Evolutionary conservation across 2,113 vertebrate genomes (phyloP).

Genomic region (Eurystomus gularis): DNA sequence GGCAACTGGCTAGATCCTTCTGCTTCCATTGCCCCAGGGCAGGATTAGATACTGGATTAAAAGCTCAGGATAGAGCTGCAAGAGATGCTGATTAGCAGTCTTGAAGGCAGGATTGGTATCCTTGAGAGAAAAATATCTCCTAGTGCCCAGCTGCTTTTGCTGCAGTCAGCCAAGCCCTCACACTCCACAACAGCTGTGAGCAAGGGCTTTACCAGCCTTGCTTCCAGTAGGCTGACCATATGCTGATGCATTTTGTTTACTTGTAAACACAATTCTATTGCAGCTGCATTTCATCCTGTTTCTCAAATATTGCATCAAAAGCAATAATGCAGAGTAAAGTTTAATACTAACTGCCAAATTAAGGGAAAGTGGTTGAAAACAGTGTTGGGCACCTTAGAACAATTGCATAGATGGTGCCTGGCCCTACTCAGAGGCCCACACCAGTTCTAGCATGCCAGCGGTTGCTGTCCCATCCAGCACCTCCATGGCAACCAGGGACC

Average conservation of each 20-base stretch:
- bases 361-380: not conserved
- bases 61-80: conserved; percentile 25
- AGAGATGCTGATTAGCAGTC: not conserved
- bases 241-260: not conserved
- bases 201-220: not conserved
- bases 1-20: not conserved
- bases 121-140: not conserved
- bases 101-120: not conserved
- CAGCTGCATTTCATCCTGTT: not conserved
- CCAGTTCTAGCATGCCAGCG: not conserved
- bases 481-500: not conserved
- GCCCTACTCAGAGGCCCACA: not conserved
- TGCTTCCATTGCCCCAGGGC: not conserved
- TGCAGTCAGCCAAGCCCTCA: not conserved
- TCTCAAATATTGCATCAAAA: conserved; percentile 23
- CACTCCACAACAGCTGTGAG: accelerated
- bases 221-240: not conserved
- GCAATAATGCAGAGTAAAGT: not conserved
- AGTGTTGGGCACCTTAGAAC: not conserved
- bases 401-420: not conserved
- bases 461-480: not conserved
- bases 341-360: not conserved
- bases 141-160: not conserved
- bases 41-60: conserved; percentile 47
- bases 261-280: not conserved